Evolutionary conservation across 2,797 vertebrate genomes (phyloP), one percentile per base, ranked within the genome.

Genomic region (Alca torda): DNA sequence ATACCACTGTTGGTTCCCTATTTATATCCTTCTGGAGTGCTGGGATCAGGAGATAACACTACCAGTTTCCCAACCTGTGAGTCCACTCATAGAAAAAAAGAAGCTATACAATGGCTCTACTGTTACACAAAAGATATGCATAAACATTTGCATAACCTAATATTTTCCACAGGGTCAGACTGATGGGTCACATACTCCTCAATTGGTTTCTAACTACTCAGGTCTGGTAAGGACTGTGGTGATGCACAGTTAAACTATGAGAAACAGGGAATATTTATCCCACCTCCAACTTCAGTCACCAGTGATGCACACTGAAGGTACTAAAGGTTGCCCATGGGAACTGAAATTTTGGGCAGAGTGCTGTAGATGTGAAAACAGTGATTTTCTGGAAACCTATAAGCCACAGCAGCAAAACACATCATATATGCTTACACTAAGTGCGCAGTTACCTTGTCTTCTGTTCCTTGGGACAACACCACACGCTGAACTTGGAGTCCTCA

Each of bases 381-480:
- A 4, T 46, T 69, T 81, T 60, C 43, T 37, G 12, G 10, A 28
- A 93, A 19, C 3, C 37, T n/a, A 1, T 17, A 35, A 51, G 26
- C 28, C 12, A 1, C 1, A 6, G 4, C 31, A 87, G n/a, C 45
- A 68, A 51, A 78, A 48, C 11, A 23, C 19, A n/a, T 25, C 26
- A 14, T 3, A 17, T 0, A 0, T 11, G 11, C 8, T n/a, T 45
- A 30, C 0, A 1, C 5, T 35, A 18, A 17, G 33, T 77, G 6
- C 1, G 0, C 12, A 28, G 9, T 60, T 72, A 69, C n/a, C 24
- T 86, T 51, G 17, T 69, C 37, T 80, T 24, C 45, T 78, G 45
- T 46, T 83, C 41, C 39, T 48, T 41, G 14, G 54, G 39, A 65
- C 48, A 48, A 0, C 21, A 28, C 4, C 16, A 23, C 48, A 21